A percentile compares a stretch with the other conserved stretches of the same genome.
These are phyloP conservation scores for Anthoptus insignis DNA, from an alignment of 2,888 invertebrate species.

Conservation along the genomic window DNA sequence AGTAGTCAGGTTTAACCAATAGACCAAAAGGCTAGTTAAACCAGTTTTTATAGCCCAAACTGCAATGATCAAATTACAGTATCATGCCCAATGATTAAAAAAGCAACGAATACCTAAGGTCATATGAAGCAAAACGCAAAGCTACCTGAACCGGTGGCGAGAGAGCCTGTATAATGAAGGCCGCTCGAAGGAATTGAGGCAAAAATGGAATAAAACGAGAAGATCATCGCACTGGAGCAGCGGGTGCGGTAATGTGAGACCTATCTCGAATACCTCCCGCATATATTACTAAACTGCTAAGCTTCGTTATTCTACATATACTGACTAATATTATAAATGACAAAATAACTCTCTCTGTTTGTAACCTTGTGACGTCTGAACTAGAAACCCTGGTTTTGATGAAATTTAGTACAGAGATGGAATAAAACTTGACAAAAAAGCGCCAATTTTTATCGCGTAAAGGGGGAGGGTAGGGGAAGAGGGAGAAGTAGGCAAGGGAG, in stretches of 20 bases:
- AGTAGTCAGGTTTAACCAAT: no score
- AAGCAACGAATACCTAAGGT: conserved; percentile 82
- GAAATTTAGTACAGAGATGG: no score
- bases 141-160: conserved; percentile 82
- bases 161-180: conserved; percentile 81
- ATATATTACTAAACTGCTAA: conserved; percentile 23
- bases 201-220: conserved; percentile 78
- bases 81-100: conserved; percentile 75
- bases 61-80: conserved; percentile 81
- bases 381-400: no score
- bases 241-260: conserved; percentile 68
- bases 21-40: no score
- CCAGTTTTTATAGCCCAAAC: conserved; percentile 70
- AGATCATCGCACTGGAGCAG: conserved; percentile 81
- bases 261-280: conserved; percentile 21
- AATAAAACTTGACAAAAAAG: no score
- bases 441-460: no score
- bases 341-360: no score
- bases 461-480: no score
- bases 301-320: neutral
- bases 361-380: no score
- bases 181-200: conserved; percentile 74
- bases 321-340: no score
- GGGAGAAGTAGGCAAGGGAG: no score
- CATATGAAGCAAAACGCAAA: conserved; percentile 74